These are phyloP conservation scores for Syngnathus acus DNA, from an alignment of 2,797 vertebrate genomes.

Conservation along the genomic window DNA sequence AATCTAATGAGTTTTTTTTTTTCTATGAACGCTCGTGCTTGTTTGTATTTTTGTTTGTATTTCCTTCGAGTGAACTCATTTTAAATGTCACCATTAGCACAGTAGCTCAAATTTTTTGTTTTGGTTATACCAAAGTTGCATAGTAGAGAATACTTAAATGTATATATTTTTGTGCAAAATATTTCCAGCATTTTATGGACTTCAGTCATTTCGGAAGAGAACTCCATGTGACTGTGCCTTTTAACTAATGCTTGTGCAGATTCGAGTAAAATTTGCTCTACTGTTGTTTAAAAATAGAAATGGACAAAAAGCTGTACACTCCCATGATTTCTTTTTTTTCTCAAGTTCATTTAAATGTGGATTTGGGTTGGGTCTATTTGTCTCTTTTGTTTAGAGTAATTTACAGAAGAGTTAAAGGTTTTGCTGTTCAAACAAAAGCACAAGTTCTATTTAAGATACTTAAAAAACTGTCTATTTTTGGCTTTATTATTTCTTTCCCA, in stretches of 20 bases:
- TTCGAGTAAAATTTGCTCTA: conserved; percentile 8
- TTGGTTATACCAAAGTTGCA: conserved; percentile 73
- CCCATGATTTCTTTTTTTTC: neutral
- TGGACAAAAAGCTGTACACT: neutral
- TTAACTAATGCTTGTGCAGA: conserved; percentile 42
- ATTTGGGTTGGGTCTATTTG: conserved; percentile 7
- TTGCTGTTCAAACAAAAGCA: conserved; percentile 73
- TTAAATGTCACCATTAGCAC: neutral
- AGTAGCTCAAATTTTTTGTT: conserved; percentile 2
- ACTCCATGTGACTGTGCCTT: conserved; percentile 53
- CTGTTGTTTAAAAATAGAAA: conserved; percentile 1
- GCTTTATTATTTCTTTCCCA: conserved; percentile 31
- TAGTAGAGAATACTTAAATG: conserved; percentile 32
- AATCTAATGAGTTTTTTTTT: neutral
- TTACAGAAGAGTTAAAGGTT: conserved; percentile 31
- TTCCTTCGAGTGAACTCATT: neutral
- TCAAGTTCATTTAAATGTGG: neutral
- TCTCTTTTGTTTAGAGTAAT: conserved; percentile 14
- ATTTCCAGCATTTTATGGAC: conserved; percentile 31
- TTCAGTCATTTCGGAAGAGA: conserved; percentile 21
- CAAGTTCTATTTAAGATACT: conserved; percentile 56
- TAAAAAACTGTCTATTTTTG: conserved; percentile 29
- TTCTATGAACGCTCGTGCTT: neutral
- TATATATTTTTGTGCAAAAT: conserved; percentile 38
- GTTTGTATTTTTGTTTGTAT: neutral